Evolutionary conservation across 2,888 invertebrate genomes (phyloP).

Genomic region (Eudemis profundana): DNA sequence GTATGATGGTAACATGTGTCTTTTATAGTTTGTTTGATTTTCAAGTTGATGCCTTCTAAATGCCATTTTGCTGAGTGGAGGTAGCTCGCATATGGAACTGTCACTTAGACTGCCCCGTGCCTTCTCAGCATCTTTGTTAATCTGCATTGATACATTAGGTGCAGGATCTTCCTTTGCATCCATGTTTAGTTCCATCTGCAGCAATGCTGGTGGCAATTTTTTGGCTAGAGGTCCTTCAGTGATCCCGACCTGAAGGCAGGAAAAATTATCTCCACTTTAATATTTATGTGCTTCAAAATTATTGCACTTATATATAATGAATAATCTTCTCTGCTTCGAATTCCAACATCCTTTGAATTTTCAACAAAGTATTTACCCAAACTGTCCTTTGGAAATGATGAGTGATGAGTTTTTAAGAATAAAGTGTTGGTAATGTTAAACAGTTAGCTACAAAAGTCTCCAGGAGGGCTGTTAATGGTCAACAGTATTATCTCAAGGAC

Average conservation of each 20-base stretch:
- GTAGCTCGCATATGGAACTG: constrained; percentile 71
- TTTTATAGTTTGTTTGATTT: constrained; percentile 57
- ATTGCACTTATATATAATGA: constrained; percentile 67
- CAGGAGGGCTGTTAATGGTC: constrained; percentile 12
- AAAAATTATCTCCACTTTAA: constrained; percentile 85
- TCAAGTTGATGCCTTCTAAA: constrained; percentile 63
- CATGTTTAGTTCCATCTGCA: constrained; percentile 72
- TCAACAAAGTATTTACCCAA: constrained; percentile 55
- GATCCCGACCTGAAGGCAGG: constrained; percentile 86
- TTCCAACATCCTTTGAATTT: constrained; percentile 75
- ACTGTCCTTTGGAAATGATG: constrained; percentile 46
- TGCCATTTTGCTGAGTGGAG: constrained; percentile 62
- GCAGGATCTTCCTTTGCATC: constrained; percentile 67
- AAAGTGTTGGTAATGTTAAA: constrained; percentile 28
- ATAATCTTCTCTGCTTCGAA: constrained; percentile 82
- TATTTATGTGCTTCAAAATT: constrained; percentile 82
- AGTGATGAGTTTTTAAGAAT: constrained; percentile 30
- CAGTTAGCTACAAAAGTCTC: constrained; percentile 26
- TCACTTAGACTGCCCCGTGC: constrained; percentile 74
- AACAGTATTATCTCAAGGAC: constrained; percentile 4
- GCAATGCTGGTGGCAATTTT: constrained; percentile 79
- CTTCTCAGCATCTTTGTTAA: constrained; percentile 60
- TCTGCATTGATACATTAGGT: constrained; percentile 57
- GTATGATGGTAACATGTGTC: constrained; percentile 57
- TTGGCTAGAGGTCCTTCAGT: constrained; percentile 83